Conservation (phyloP, 2,797 vertebrate species). For the Carcharodon carcharias region DNA sequence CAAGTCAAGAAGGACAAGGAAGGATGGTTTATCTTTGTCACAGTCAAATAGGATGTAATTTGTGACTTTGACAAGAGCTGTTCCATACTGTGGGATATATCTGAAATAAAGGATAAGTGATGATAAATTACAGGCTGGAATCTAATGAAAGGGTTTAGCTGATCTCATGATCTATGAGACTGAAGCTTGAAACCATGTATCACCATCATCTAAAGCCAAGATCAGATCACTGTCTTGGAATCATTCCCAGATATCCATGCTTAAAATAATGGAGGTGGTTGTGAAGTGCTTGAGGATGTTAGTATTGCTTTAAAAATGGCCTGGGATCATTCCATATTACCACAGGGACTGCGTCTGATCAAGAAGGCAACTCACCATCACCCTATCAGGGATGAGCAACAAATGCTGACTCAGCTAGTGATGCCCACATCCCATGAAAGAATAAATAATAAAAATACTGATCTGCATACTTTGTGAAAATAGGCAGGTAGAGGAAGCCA, state of each 20-base stretch:
- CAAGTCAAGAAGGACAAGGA: not conserved
- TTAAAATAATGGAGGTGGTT: not conserved
- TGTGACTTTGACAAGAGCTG: too few relatives aligned
- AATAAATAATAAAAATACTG: not conserved
- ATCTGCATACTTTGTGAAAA: not conserved
- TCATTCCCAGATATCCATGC: not conserved
- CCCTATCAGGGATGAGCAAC: too few relatives aligned
- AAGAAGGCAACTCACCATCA: too few relatives aligned
- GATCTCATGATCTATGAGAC: not conserved
- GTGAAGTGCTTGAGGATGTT: not conserved
- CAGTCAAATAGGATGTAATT: too few relatives aligned
- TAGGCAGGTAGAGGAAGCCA: not conserved
- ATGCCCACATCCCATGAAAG: too few relatives aligned
- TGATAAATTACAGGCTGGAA: not conserved
- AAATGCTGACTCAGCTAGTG: too few relatives aligned
- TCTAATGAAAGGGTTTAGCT: not conserved
- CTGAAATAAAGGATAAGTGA: too few relatives aligned
- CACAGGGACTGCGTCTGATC: too few relatives aligned
- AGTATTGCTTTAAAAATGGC: not conserved
- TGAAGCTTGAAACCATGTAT: not conserved
- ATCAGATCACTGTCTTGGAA: not conserved
- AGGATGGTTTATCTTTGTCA: not conserved
- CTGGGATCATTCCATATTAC: not conserved
- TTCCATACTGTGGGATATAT: not conserved
- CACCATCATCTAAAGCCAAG: not conserved